Base-by-base conservation (phyloP, 2,888 invertebrate species). In the Sphinx pinastri region DNA sequence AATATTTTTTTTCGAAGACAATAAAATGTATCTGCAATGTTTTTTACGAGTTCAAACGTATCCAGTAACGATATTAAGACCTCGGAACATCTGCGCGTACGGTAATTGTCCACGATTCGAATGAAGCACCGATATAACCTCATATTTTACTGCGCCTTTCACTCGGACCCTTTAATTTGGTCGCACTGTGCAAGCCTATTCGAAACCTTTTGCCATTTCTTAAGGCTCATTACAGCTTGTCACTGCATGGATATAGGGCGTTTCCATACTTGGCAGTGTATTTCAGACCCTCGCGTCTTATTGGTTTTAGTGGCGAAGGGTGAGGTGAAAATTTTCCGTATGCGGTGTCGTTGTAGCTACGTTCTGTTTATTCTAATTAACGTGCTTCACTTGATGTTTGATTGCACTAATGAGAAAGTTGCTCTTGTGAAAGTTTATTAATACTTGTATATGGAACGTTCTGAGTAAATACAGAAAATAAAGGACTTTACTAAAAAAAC, bases 231-330 rank as follows among this genome's bases (percentile, higher is more conserved):
- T 80, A 73, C 87, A 47, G 71, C 55, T 77, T 77, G 74, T 57
- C 59, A 19, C 38, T 68, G 68, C 71, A 70, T 73, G 77, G 72
- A 80, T 76, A 82, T 91, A 91, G 86, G 90, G 87, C 91, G 88
- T 92, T 91, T 83, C 85, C 81, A 68, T 76, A 78, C 76, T 82
- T 75, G 78, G 76, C 75, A 75, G 81, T 81, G 83, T 78, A 78
- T 81, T 83, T 79, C 74, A 84, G 88, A 91, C 89, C 89, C 92
- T 90, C 86, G 88, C 88, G 83, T 90, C 91, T 93, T 91, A 94
- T 94, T 94, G 93, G 93, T 90, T 92, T 93, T 89, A 84, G 82
- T 85, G 78, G 79, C 77, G 84, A 84, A 89, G 93, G 92, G 92
- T 90, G 91, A 92, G 87, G 78, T 83, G 81, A 80, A 38, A 81